phyloP scores from a whole-genome alignment of 2,113 vertebrate species.

The Cavia porcellus region DNA sequence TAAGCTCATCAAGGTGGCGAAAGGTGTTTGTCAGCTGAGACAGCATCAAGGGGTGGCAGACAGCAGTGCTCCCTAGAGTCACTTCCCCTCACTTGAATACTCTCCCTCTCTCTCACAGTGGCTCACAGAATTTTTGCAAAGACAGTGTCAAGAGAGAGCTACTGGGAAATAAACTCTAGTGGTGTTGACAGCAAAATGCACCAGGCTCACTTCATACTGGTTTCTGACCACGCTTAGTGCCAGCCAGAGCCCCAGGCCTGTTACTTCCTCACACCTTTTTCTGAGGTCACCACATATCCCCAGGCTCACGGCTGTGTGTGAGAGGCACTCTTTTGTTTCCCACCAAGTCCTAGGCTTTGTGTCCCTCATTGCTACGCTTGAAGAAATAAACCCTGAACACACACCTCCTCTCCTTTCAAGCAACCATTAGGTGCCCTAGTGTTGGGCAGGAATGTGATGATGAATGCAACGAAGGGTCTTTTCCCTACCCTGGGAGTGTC shows the following conservation, averaged over 20 bases:
- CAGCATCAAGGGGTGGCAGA: fast-evolving
- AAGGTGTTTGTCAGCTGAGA: neutral
- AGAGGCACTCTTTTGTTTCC: neutral
- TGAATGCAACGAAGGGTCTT: neutral
- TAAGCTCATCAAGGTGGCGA: neutral
- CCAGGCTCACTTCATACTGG: neutral
- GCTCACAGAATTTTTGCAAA: neutral
- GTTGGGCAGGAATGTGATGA: neutral
- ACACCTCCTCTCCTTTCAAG: neutral
- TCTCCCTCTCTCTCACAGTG: neutral
- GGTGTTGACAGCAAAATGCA: neutral
- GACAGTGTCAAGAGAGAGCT: neutral
- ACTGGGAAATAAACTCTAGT: neutral
- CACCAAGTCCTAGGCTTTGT: neutral
- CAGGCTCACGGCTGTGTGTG: neutral
- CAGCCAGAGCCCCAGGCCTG: neutral
- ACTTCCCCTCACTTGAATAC: neutral
- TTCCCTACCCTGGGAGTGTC: neutral
- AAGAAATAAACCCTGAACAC: neutral
- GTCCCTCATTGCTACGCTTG: neutral
- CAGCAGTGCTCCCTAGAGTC: neutral
- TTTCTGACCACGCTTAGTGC: neutral
- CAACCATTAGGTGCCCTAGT: neutral
- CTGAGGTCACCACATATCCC: neutral
- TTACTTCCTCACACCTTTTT: neutral